A percentile compares a stretch with the other conserved stretches of the same genome.
Evolutionary conservation across 2,113 vertebrate genomes (phyloP).

Genomic region (Zootoca vivipara): DNA sequence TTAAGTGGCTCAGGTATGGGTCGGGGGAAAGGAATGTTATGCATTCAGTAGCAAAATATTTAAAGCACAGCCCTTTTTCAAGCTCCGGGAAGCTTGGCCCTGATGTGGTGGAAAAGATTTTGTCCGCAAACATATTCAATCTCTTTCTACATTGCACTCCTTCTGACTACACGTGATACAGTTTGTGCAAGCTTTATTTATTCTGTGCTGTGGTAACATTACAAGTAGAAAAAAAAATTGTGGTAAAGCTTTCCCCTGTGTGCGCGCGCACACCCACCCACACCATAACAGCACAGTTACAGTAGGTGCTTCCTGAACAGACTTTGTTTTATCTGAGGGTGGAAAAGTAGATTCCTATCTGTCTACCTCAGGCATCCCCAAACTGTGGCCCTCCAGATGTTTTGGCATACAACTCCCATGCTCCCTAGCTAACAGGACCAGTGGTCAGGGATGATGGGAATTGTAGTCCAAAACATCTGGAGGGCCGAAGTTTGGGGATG

Average conservation of each 20-base stretch:
- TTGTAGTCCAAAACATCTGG: no score
- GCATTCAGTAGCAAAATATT: slow-evolving; percentile 24
- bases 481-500: no score
- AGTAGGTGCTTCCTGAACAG: no score
- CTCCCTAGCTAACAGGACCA: no score
- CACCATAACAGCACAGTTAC: no score
- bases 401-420: no score
- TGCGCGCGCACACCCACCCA: no score
- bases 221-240: neutral
- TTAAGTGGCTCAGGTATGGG: neutral
- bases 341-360: no score
- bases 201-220: neutral
- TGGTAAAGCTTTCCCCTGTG: neutral
- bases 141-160: neutral
- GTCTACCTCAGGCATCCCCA: no score
- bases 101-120: neutral
- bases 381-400: no score
- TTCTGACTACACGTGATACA: neutral
- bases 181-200: neutral
- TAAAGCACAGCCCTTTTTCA: neutral
- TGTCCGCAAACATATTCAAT: neutral
- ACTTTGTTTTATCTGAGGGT: neutral
- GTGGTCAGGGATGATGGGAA: no score
- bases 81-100: neutral
- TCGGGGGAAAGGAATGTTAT: neutral